Percentiles rank a stretch among this genome's conserved stretches.
Evolutionary conservation across 2,797 vertebrate genomes (phyloP).

Genomic region (Ctenosaura bakeri): DNA sequence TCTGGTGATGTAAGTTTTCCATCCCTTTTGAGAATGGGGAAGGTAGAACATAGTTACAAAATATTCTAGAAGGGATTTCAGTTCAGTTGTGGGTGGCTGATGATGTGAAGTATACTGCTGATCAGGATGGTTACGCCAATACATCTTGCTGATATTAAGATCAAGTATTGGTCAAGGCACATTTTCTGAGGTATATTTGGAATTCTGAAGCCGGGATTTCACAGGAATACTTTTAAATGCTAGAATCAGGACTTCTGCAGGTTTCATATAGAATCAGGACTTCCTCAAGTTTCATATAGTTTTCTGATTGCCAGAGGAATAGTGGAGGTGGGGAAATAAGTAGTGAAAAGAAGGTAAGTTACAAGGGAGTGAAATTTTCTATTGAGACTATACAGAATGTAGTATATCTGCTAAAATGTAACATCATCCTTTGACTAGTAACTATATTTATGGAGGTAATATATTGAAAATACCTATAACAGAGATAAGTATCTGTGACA

Average conservation of each 20-base stretch:
- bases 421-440: neutral
- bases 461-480: constrained; percentile 7
- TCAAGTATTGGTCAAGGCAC: neutral
- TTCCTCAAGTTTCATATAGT: neutral
- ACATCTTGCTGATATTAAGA: neutral
- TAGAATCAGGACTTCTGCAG: neutral
- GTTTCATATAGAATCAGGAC: neutral
- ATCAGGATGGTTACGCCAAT: neutral
- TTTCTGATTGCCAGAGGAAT: neutral
- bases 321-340: too few relatives aligned
- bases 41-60: constrained; percentile 25
- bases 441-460: constrained; percentile 12
- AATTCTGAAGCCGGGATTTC: neutral
- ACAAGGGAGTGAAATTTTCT: neutral
- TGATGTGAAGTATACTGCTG: neutral
- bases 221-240: neutral
- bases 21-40: constrained; percentile 4
- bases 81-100: neutral
- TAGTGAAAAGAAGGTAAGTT: neutral
- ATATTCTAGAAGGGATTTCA: neutral
- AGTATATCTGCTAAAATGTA: neutral
- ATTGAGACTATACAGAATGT: neutral
- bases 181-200: neutral
- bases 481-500: constrained; percentile 12
- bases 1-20: constrained; percentile 84